These are phyloP conservation scores for Hydrophis major DNA, from an alignment of 2,797 vertebrate species.

Conservation along the genomic window DNA sequence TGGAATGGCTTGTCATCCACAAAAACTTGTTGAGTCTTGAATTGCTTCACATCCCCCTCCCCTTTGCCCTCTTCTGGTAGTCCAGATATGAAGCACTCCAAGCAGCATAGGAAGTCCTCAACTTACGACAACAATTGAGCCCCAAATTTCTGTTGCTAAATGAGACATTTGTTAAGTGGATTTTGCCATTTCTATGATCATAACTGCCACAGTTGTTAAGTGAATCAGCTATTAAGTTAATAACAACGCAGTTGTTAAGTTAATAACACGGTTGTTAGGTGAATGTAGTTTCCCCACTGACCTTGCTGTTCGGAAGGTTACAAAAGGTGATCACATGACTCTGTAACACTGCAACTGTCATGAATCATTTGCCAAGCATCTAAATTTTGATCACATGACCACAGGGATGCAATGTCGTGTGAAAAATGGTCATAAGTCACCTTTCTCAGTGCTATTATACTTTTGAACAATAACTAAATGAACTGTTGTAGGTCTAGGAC, in stretches of 20 bases:
- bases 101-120: not conserved
- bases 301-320: not conserved
- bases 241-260: not conserved
- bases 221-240: not conserved
- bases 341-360: not conserved
- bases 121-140: not conserved
- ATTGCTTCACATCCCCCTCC: not conserved
- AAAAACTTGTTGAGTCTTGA: constrained; percentile 48
- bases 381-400: not conserved
- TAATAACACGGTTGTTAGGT: not conserved
- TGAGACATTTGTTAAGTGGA: not conserved
- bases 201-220: not conserved
- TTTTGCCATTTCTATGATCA: not conserved
- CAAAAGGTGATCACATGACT: not conserved
- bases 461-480: not conserved
- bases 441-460: not conserved
- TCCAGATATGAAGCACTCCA: not conserved
- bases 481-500: not conserved
- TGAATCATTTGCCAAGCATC: not conserved
- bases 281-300: not conserved
- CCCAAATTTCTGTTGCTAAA: not conserved
- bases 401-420: not conserved
- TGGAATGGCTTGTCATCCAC: constrained; percentile 56
- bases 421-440: not conserved
- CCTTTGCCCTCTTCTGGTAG: rapidly evolving